These are phyloP conservation scores for Sander lucioperca DNA, from an alignment of 2,113 vertebrate species.

Conservation along the genomic window DNA sequence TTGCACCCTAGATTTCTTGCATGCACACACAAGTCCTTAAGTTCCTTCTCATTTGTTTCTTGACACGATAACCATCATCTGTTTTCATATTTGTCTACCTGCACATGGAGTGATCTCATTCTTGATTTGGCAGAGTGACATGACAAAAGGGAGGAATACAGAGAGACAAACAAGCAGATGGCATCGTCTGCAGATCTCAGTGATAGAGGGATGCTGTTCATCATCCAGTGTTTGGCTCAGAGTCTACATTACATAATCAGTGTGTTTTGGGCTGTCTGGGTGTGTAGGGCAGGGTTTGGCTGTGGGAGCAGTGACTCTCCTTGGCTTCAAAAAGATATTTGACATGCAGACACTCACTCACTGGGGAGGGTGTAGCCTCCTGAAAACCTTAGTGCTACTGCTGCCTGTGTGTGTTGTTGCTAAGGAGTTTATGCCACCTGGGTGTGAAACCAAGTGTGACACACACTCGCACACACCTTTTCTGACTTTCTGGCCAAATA, in stretches of 20 bases:
- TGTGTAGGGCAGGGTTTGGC: constrained; percentile 48
- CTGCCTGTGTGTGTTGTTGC: neutral
- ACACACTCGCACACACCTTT: neutral
- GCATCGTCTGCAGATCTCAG: constrained; percentile 48
- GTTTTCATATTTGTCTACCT: constrained; percentile 42
- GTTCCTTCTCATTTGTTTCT: neutral
- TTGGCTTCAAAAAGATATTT: constrained; percentile 25
- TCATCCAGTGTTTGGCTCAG: constrained; percentile 43
- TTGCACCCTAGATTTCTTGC: neutral
- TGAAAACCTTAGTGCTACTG: neutral
- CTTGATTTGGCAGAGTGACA: neutral
- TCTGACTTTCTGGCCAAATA: neutral
- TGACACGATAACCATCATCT: neutral
- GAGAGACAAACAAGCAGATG: constrained; percentile 5
- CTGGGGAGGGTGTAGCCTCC: neutral
- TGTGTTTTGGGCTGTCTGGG: constrained; percentile 52
- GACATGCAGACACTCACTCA: constrained; percentile 16
- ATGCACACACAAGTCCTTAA: neutral
- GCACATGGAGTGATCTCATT: constrained; percentile 21
- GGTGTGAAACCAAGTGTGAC: too few relatives aligned
- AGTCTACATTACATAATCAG: constrained; percentile 51
- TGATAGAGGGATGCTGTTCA: constrained; percentile 47
- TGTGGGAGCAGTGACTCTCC: constrained; percentile 11
- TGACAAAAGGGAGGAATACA: neutral
- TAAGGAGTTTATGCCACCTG: too few relatives aligned